Conservation (phyloP, 1,140 invertebrate species). For the Macrobrachium nipponense region DNA sequence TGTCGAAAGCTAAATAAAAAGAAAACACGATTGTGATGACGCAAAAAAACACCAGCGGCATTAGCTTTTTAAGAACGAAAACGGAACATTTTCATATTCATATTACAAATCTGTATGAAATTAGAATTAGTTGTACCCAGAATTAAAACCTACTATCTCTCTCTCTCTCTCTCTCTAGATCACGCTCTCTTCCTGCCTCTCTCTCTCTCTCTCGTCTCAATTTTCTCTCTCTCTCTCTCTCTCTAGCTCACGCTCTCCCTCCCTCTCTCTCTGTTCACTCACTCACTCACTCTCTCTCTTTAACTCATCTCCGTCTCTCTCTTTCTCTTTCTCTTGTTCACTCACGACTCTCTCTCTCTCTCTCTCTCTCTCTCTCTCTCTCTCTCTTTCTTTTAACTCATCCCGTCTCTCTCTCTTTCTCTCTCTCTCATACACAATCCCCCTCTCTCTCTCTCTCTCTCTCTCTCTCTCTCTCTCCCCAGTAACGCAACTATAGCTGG, state of each 20-base stretch:
- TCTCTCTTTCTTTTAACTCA: not conserved
- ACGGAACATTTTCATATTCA: no score
- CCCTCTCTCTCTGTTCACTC: no score
- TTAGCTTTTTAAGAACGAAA: no score
- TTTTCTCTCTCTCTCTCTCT: constrained; percentile 21
- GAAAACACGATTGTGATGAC: no score
- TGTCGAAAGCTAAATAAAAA: no score
- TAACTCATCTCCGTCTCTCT: not conserved
- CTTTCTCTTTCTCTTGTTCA: not conserved
- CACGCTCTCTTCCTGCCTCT: constrained; percentile 16
- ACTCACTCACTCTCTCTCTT: not conserved
- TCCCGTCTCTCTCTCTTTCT: not conserved
- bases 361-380: not conserved
- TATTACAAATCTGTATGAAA: not conserved
- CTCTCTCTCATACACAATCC: not conserved
- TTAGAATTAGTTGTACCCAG: not conserved
- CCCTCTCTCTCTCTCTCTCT: not conserved
- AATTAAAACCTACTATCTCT: not conserved
- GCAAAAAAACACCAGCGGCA: no score
- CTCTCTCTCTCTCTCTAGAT: not conserved
- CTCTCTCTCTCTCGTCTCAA: constrained; percentile 15
- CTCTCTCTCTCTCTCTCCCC: constrained; percentile 16
- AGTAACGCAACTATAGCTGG: no score
- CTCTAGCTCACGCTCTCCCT: constrained; percentile 7
- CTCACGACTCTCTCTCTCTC: no score